Evolutionary conservation across 2,113 vertebrate genomes (phyloP).

Genomic region (Ctenodactylus gundi): DNA sequence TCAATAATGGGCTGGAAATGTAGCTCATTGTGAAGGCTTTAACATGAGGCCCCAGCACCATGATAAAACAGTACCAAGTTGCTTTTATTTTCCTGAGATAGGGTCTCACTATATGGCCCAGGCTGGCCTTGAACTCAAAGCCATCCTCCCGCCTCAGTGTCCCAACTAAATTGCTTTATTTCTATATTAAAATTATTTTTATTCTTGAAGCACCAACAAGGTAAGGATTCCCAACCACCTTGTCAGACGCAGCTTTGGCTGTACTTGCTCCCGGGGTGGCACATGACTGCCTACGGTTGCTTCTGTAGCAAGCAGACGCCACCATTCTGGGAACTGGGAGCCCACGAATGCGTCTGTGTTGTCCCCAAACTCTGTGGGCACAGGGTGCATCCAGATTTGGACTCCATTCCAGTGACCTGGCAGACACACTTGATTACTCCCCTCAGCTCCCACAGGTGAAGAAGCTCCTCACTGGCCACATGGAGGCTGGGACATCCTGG

Average conservation of each 20-base stretch:
- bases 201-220: not conserved
- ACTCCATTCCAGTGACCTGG: constrained; percentile 46
- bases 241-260: accelerated
- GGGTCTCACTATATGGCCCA: no score
- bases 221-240: not conserved
- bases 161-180: no score
- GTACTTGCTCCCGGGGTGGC: not conserved
- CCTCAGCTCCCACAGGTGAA: not conserved
- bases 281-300: no score
- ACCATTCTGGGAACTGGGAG: constrained; percentile 26
- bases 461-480: constrained; percentile 24
- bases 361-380: not conserved
- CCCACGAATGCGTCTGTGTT: constrained; percentile 32
- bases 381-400: not conserved
- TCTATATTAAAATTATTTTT: not conserved
- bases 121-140: no score
- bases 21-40: no score
- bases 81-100: no score
- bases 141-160: no score
- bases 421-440: constrained; percentile 17
- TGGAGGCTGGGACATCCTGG: not conserved
- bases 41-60: no score
- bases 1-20: no score
- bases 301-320: no score
- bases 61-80: no score